Conservation (phyloP, 2,113 vertebrate species). For the Neodon shergylaensis region DNA sequence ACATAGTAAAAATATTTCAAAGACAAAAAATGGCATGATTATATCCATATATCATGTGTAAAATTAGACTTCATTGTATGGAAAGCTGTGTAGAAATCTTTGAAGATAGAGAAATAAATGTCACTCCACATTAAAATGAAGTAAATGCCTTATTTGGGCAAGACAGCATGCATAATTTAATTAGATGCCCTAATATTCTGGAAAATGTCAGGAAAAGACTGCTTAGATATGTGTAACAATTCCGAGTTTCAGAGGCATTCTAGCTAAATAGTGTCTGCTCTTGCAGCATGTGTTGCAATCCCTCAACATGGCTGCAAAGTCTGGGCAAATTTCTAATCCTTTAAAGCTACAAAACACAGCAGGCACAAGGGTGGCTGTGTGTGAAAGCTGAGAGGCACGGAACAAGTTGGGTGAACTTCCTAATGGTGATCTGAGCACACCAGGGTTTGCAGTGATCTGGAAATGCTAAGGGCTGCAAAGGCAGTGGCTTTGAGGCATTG, state of each 20-base stretch:
- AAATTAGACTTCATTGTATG: conserved; percentile 66
- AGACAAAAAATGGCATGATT: conserved; percentile 29
- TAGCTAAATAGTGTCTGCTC: background rate
- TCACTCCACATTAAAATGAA: conserved; percentile 67
- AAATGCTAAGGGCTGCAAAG: background rate
- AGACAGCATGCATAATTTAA: conserved; percentile 70
- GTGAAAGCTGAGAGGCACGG: background rate
- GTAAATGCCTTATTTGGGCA: conserved; percentile 69
- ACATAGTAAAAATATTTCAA: background rate
- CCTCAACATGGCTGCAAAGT: background rate
- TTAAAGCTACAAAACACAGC: background rate
- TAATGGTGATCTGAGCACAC: background rate
- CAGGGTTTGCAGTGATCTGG: background rate
- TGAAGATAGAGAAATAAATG: conserved; percentile 62
- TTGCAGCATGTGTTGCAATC: background rate
- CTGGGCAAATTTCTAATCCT: background rate
- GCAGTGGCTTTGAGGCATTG: background rate
- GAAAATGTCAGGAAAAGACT: conserved; percentile 14
- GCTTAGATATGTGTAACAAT: background rate
- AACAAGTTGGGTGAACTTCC: background rate
- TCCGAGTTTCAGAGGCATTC: background rate
- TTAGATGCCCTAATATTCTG: conserved; percentile 63
- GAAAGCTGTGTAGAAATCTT: conserved; percentile 62
- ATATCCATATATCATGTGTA: conserved; percentile 32
- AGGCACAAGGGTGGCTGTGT: background rate